A percentile compares a stretch with the other conserved stretches of the same genome.
Evolutionary conservation across 2,113 vertebrate genomes (phyloP).

Genomic region (Craseonycteris thonglongyai): DNA sequence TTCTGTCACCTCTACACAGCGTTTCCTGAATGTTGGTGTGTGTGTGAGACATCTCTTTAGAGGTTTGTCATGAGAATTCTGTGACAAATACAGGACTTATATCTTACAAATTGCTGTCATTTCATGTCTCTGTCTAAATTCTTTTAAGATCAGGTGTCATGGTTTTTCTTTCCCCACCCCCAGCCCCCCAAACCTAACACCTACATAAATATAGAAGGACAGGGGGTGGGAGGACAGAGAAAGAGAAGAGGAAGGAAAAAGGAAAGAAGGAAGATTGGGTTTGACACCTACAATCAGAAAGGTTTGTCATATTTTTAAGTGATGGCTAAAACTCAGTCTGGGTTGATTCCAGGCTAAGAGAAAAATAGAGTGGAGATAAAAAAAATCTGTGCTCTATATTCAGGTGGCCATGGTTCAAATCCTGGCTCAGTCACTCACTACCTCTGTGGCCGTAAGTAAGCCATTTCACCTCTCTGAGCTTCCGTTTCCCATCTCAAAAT

Average conservation of each 20-base stretch:
- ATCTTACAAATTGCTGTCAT: not conserved
- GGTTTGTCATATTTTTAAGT: no score
- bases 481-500: no score
- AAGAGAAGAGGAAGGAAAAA: not conserved
- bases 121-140: not conserved
- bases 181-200: not conserved
- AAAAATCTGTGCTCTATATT: no score
- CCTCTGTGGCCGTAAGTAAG: not conserved
- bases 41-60: not conserved
- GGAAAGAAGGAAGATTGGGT: not conserved
- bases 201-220: not conserved
- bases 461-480: not conserved
- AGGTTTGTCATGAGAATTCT: not conserved
- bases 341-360: no score
- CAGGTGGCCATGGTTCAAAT: no score
- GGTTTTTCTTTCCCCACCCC: not conserved
- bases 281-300: no score
- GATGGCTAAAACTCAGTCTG: no score
- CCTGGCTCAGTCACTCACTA: not conserved
- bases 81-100: not conserved
- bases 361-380: no score
- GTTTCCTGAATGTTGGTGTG: not conserved
- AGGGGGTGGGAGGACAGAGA: not conserved
- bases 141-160: not conserved
- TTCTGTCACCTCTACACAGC: not conserved